phyloP scores from a whole-genome alignment of 2,888 invertebrate species.

The Zonitis immaculata region DNA sequence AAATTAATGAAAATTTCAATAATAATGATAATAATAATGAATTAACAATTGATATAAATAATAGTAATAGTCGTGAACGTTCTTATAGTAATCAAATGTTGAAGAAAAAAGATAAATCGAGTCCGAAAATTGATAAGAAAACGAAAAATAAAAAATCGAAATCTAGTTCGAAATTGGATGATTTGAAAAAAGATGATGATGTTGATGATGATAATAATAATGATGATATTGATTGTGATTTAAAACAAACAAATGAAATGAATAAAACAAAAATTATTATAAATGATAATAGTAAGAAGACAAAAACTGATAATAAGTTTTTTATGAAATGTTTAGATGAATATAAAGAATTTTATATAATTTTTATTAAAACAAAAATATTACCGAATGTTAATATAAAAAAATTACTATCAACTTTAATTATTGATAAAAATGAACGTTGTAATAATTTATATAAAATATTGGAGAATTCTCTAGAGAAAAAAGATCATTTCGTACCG shows the following conservation, averaged over 20 bases:
- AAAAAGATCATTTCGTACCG: constrained; percentile 28
- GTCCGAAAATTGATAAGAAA: constrained; percentile 55
- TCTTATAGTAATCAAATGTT: constrained; percentile 49
- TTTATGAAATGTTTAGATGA: constrained; percentile 44
- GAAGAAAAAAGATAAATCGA: constrained; percentile 45
- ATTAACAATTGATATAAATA: constrained; percentile 38
- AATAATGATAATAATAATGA: too few relatives aligned
- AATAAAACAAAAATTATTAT: constrained; percentile 20
- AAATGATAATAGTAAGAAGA: neutral
- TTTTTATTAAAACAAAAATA: constrained; percentile 48
- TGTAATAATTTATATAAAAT: constrained; percentile 47
- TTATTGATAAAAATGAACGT: constrained; percentile 49
- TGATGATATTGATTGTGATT: too few relatives aligned
- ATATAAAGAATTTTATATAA: constrained; percentile 44
- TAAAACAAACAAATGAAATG: constrained; percentile 8
- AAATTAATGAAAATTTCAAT: constrained; percentile 51
- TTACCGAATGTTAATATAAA: constrained; percentile 49
- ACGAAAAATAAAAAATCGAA: constrained; percentile 57
- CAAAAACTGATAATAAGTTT: constrained; percentile 45
- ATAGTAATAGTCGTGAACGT: constrained; percentile 40
- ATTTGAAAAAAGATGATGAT: constrained; percentile 51
- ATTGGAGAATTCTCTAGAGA: constrained; percentile 38
- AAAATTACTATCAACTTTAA: constrained; percentile 47
- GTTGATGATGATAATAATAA: too few relatives aligned
- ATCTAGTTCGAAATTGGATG: constrained; percentile 55